These are phyloP conservation scores for Cygnus olor DNA, from an alignment of 2,797 vertebrate genomes.

Conservation along the genomic window DNA sequence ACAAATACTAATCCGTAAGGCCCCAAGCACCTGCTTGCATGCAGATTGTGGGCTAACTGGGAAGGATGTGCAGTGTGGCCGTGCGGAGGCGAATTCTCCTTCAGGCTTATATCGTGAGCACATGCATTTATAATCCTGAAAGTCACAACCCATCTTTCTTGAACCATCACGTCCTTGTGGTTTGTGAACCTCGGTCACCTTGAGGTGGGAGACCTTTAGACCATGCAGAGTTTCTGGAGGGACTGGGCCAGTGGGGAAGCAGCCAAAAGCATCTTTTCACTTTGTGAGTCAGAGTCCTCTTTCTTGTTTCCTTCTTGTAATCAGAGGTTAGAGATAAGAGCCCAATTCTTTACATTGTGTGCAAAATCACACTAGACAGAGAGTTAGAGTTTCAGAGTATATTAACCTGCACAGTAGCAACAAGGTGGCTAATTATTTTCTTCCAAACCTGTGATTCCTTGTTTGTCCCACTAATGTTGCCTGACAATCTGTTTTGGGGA, in stretches of 20 bases:
- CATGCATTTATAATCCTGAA: accelerated
- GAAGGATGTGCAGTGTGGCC: accelerated
- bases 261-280: neutral
- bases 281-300: too few species aligned
- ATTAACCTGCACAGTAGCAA: neutral
- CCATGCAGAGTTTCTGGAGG: neutral
- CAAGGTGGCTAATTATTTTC: neutral
- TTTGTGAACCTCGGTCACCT: too few species aligned
- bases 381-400: neutral
- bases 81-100: accelerated
- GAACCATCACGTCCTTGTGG: neutral
- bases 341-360: neutral
- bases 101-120: accelerated
- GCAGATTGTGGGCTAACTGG: accelerated
- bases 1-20: too few species aligned
- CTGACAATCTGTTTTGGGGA: neutral
- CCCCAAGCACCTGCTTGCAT: neutral
- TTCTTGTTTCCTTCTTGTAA: neutral
- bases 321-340: neutral
- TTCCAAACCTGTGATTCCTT: neutral
- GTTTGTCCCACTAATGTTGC: neutral
- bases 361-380: neutral
- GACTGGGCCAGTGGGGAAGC: neutral
- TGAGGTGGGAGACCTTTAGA: too few species aligned
- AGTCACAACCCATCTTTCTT: accelerated